These are phyloP conservation scores for Cheiracanthium punctorium DNA, from an alignment of 2,888 invertebrate genomes.

Conservation along the genomic window DNA sequence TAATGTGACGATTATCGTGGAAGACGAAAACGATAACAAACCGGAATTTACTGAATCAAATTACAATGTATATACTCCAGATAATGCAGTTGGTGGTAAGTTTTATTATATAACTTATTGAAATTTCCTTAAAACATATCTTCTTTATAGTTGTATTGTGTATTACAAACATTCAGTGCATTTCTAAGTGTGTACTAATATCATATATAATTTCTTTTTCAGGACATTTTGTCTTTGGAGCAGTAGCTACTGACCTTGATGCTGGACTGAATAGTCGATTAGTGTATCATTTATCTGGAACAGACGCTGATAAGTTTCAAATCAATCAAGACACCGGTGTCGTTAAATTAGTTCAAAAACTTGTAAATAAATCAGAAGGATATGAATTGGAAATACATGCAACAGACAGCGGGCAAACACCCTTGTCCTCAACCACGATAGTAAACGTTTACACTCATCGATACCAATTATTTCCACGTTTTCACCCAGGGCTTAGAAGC, in stretches of 20 bases:
- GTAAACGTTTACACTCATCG: conserved; percentile 86
- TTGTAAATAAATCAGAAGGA: conserved; percentile 79
- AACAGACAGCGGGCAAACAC: conserved; percentile 84
- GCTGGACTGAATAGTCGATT: conserved; percentile 88
- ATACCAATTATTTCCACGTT: conserved; percentile 86
- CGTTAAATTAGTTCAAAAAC: conserved; percentile 85
- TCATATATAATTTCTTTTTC: conserved; percentile 52
- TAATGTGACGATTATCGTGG: conserved; percentile 81
- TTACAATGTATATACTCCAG: conserved; percentile 88
- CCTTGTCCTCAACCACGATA: conserved; percentile 84
- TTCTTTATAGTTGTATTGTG: not conserved
- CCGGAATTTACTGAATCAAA: conserved; percentile 80
- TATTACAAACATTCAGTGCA: not conserved
- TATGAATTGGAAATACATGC: conserved; percentile 79
- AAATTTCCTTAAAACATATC: not conserved
- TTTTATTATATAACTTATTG: not conserved
- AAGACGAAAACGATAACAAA: conserved; percentile 77
- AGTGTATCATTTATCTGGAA: conserved; percentile 85
- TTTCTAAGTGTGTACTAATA: not conserved
- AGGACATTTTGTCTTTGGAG: conserved; percentile 91
- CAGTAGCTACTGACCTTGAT: conserved; percentile 89
- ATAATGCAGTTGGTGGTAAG: conserved; percentile 84
- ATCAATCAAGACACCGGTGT: conserved; percentile 90
- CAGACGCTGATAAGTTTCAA: conserved; percentile 85
- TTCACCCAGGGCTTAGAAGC: conserved; percentile 79